Evolutionary conservation across 2,797 vertebrate species (phyloP).

Genomic region (Sebastiscus albofasciatus): DNA sequence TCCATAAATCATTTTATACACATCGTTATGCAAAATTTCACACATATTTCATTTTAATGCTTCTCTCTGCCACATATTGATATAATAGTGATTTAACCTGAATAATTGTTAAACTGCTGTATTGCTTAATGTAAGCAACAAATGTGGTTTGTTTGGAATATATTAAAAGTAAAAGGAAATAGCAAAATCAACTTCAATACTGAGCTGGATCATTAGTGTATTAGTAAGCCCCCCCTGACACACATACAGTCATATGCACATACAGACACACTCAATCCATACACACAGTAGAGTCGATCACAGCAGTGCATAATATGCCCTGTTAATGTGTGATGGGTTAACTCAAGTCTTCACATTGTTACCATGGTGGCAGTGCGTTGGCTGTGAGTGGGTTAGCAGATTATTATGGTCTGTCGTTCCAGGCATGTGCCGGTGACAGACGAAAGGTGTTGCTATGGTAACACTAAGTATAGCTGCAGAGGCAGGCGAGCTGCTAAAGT

Average conservation of each 20-base stretch:
- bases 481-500: constrained; percentile 33
- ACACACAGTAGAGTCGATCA: not conserved
- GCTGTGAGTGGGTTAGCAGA: constrained; percentile 63
- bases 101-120: not conserved
- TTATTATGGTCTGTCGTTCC: constrained; percentile 66
- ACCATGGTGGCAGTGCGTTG: constrained; percentile 48
- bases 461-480: constrained; percentile 57
- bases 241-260: not conserved
- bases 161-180: not conserved
- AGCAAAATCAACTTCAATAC: not conserved
- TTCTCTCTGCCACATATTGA: not conserved
- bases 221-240: not conserved
- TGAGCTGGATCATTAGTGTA: not conserved
- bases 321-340: constrained; percentile 3
- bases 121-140: not conserved
- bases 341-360: constrained; percentile 30
- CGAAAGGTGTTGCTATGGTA: constrained; percentile 58
- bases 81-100: not conserved
- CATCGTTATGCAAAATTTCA: not conserved
- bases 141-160: not conserved
- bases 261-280: not conserved
- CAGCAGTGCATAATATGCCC: not conserved
- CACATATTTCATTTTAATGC: no score
- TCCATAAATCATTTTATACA: not conserved
- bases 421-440: constrained; percentile 68